These are phyloP conservation scores for Ridgeia piscesae DNA, from an alignment of 1,140 invertebrate species.

Conservation along the genomic window DNA sequence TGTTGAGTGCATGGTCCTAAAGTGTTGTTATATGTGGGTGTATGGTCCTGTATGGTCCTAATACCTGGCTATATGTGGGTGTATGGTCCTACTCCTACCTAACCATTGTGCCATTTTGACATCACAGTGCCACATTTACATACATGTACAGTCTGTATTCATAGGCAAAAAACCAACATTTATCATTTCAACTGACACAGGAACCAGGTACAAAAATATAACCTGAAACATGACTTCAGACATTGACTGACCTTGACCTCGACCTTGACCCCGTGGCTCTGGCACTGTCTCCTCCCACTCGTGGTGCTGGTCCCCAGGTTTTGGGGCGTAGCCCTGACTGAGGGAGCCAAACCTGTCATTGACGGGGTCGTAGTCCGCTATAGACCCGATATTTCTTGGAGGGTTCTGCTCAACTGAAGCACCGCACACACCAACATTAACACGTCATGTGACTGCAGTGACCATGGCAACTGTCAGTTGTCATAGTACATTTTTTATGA, in stretches of 20 bases:
- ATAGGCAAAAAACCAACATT: not conserved
- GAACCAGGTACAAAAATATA: not conserved
- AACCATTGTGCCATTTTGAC: no score
- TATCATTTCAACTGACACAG: not conserved
- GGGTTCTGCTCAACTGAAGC: slow-evolving; percentile 22
- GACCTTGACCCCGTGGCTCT: not conserved
- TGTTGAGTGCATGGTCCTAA: no score
- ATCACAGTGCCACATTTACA: no score
- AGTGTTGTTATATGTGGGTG: not conserved
- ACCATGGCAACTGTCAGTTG: not conserved
- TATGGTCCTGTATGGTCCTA: not conserved
- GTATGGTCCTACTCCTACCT: not conserved
- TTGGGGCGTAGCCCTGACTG: slow-evolving; percentile 56
- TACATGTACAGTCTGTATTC: not conserved
- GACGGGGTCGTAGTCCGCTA: slow-evolving; percentile 92
- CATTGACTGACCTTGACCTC: not conserved
- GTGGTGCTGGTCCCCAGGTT: not conserved
- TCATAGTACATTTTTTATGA: no score
- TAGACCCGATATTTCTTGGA: slow-evolving; percentile 78
- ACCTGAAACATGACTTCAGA: not conserved
- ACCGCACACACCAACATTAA: not conserved
- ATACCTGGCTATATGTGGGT: not conserved
- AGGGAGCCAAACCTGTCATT: slow-evolving; percentile 86
- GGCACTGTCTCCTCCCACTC: slow-evolving; percentile 22
- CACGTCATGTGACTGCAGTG: not conserved